Evolutionary conservation across 2,888 invertebrate genomes (phyloP).

Genomic region (Brenthis ino): DNA sequence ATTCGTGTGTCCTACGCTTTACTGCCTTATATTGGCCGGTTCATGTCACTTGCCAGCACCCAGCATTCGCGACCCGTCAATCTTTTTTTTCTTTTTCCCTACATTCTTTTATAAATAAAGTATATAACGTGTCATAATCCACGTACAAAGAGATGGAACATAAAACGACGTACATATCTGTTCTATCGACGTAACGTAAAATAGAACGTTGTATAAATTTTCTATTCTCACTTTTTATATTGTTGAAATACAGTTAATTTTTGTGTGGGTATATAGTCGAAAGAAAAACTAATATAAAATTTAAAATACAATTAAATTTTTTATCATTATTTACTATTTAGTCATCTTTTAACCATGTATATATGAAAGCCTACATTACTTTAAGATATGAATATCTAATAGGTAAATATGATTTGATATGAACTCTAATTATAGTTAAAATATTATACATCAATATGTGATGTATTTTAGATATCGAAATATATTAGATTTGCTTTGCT

Average conservation of each 20-base stretch:
- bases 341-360: too few relatives aligned
- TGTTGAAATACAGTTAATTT: slow-evolving; percentile 16
- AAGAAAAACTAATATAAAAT: too few relatives aligned
- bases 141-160: slow-evolving; percentile 72
- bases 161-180: slow-evolving; percentile 72
- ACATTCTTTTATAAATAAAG: slow-evolving; percentile 68
- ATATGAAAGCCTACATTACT: too few relatives aligned
- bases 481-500: too few relatives aligned
- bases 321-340: too few relatives aligned
- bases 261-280: neutral
- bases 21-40: slow-evolving; percentile 19
- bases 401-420: too few relatives aligned
- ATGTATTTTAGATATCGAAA: too few relatives aligned
- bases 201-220: slow-evolving; percentile 59
- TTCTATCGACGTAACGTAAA: slow-evolving; percentile 67
- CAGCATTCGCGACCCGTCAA: slow-evolving; percentile 33
- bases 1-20: slow-evolving; percentile 15
- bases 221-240: slow-evolving; percentile 23
- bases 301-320: too few relatives aligned
- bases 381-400: too few relatives aligned
- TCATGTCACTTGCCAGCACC: slow-evolving; percentile 24
- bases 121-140: slow-evolving; percentile 76
- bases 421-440: too few relatives aligned
- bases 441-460: too few relatives aligned
- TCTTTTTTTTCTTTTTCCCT: slow-evolving; percentile 48